Conservation (phyloP, 2,797 vertebrate species). For the Hylomyscus alleni region DNA sequence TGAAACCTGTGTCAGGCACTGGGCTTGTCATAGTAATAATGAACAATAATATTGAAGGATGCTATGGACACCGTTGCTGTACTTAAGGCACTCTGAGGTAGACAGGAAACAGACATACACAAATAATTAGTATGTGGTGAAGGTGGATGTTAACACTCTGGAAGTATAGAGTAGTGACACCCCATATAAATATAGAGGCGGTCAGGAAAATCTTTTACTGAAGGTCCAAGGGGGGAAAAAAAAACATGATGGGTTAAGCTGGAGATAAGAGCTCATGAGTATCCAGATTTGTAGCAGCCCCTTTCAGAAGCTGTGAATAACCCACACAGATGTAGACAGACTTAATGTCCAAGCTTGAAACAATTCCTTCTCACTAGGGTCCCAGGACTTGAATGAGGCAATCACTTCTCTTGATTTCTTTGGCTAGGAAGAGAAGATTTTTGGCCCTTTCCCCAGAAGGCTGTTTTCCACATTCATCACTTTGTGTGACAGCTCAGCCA, state of each 20-base stretch:
- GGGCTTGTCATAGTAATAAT: background rate
- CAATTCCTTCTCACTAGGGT: slow-evolving; percentile 48
- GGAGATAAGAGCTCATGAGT: slow-evolving; percentile 4
- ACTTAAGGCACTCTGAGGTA: background rate
- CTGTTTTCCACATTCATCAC: slow-evolving; percentile 75
- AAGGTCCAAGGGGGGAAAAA: background rate
- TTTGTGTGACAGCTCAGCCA: slow-evolving; percentile 64
- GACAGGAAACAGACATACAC: background rate
- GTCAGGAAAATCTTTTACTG: background rate
- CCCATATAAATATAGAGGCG: background rate
- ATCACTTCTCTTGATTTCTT: slow-evolving; percentile 81
- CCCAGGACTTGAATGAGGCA: slow-evolving; percentile 70
- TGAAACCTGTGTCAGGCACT: background rate
- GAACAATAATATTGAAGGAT: background rate
- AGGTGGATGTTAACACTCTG: background rate
- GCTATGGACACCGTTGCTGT: background rate
- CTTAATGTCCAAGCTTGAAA: slow-evolving; percentile 60
- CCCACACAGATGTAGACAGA: background rate
- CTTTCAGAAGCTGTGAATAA: slow-evolving; percentile 53
- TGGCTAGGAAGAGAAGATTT: slow-evolving; percentile 72
- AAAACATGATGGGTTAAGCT: slow-evolving; percentile 24
- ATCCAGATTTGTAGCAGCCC: background rate
- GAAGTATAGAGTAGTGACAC: background rate
- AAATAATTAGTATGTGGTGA: slow-evolving; percentile 4
- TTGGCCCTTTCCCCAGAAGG: slow-evolving; percentile 76